Conservation (phyloP, 1,140 invertebrate species). For the Bombus cullumanus region DNA sequence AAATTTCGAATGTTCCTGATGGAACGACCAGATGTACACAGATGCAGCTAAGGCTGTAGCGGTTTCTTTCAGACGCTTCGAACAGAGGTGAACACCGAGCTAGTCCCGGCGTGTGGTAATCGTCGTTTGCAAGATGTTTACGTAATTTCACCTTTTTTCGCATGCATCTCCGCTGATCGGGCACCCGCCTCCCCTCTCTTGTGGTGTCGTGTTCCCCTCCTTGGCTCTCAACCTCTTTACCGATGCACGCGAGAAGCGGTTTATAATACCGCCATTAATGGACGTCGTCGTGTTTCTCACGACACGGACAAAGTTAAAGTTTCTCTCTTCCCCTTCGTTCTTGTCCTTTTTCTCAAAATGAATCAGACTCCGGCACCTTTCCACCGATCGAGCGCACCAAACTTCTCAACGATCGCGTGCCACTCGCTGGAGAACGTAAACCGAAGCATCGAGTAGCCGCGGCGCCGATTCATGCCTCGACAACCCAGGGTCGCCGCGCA, state of each 20-base stretch:
- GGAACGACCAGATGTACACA: not conserved
- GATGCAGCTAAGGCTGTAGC: not conserved
- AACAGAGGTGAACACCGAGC: conserved; percentile 69
- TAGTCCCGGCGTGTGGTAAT: conserved; percentile 72
- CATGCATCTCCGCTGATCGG: conserved; percentile 72
- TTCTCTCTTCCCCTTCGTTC: not conserved
- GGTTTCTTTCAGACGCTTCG: conserved; percentile 52
- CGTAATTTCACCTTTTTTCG: conserved; percentile 77
- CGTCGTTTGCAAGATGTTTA: conserved; percentile 77
- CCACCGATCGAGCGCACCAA: not conserved
- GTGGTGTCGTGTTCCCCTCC: conserved; percentile 31
- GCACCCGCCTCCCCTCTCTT: conserved; percentile 19
- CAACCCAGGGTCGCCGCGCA: not conserved
- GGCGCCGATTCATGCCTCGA: not conserved
- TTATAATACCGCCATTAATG: conserved; percentile 61
- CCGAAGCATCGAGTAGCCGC: not conserved
- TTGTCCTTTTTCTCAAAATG: conserved; percentile 22
- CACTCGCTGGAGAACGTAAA: conserved; percentile 9
- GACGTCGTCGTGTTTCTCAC: conserved; percentile 46
- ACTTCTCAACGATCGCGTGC: not conserved
- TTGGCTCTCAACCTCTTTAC: conserved; percentile 49
- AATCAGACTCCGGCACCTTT: not conserved
- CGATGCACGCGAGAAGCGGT: conserved; percentile 64
- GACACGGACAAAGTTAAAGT: conserved; percentile 24
- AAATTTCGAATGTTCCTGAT: not conserved